Evolutionary conservation across 53 echinoderm and acorn worm genomes (phyloP).

Genomic region (Holothuria scabra): DNA sequence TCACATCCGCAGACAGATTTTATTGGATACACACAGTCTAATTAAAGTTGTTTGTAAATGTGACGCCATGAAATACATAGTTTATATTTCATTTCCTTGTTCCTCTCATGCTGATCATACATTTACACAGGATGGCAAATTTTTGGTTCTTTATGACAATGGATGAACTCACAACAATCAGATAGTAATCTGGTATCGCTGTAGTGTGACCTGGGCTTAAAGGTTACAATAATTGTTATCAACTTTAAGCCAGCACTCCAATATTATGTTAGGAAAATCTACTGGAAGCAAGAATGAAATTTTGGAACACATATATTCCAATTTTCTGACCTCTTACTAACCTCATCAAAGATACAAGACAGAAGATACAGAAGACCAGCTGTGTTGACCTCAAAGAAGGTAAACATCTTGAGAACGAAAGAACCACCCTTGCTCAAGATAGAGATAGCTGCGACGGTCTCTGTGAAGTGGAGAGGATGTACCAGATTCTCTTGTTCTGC

Average conservation of each 20-base stretch:
- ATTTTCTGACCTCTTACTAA: slow-evolving; percentile 4
- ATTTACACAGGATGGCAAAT: too few species aligned
- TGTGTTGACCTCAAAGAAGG: slow-evolving; percentile 84
- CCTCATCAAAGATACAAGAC: slow-evolving; percentile 79
- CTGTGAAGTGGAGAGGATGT: slow-evolving; percentile 85
- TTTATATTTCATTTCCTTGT: too few species aligned
- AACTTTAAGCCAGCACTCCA: too few species aligned
- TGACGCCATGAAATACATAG: too few species aligned
- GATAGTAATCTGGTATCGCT: too few species aligned
- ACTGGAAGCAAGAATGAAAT: neutral
- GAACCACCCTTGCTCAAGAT: slow-evolving; percentile 67
- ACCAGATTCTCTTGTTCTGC: slow-evolving; percentile 86
- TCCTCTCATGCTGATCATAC: too few species aligned
- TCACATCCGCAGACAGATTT: too few species aligned
- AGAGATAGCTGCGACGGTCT: slow-evolving; percentile 71
- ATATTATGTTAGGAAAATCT: neutral
- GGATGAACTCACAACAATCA: too few species aligned
- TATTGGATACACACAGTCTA: too few species aligned
- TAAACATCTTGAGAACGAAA: slow-evolving; percentile 95
- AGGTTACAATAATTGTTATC: neutral
- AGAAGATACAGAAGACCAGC: slow-evolving; percentile 84
- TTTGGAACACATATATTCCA: neutral
- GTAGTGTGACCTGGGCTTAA: too few species aligned
- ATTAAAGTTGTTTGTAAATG: too few species aligned
- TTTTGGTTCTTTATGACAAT: too few species aligned